A percentile compares a stretch with the other conserved stretches of the same genome.
These are phyloP conservation scores for Boleophthalmus pectinirostris DNA, from an alignment of 2,113 vertebrate species.

Conservation along the genomic window DNA sequence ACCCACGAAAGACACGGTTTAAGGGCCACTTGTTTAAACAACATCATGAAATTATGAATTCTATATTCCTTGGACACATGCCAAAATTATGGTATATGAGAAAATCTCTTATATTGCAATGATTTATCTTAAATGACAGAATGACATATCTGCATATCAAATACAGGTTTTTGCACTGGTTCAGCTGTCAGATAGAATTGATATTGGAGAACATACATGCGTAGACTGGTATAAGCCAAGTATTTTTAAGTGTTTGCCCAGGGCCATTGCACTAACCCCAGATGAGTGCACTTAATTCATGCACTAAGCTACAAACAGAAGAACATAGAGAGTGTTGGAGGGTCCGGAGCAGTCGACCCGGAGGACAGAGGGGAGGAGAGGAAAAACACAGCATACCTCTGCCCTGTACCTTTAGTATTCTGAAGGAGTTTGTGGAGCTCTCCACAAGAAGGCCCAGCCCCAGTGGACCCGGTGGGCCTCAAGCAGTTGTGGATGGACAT, in stretches of 20 bases:
- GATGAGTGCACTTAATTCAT: constrained; percentile 56
- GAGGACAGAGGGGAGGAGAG: constrained; percentile 24
- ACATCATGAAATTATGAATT: neutral
- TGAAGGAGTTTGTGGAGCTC: constrained; percentile 36
- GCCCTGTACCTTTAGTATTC: constrained; percentile 43
- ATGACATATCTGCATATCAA: neutral
- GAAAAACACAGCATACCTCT: neutral
- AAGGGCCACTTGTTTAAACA: neutral
- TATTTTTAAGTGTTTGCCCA: constrained; percentile 68
- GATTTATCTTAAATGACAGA: neutral
- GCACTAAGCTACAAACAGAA: constrained; percentile 46
- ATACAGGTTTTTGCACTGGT: neutral
- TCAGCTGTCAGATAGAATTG: neutral
- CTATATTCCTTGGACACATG: neutral
- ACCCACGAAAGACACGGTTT: neutral
- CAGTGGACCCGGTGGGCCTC: constrained; percentile 51
- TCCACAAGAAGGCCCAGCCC: constrained; percentile 50
- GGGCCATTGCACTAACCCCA: constrained; percentile 57
- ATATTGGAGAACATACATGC: constrained; percentile 7
- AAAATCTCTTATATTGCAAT: neutral
- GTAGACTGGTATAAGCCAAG: constrained; percentile 31
- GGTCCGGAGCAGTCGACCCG: constrained; percentile 5
- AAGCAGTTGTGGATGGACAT: constrained; percentile 55
- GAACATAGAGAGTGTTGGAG: constrained; percentile 8
- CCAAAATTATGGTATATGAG: neutral